Evolutionary conservation across 2,888 invertebrate species (phyloP).

Genomic region (Dryomyza anilis): DNA sequence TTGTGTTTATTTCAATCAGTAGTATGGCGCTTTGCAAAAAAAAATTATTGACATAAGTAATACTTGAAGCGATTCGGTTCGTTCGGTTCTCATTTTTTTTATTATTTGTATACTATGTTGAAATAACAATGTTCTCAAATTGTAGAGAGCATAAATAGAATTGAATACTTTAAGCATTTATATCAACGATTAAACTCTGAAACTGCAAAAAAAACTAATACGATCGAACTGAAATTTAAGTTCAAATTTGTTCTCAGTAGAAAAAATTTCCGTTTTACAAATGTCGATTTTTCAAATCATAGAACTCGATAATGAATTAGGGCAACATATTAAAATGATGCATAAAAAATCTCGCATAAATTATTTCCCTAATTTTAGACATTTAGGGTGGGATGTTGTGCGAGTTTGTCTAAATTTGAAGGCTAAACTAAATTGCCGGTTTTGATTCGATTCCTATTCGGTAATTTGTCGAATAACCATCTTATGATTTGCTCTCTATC

Average conservation of each 20-base stretch:
- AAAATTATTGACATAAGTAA: too few relatives aligned
- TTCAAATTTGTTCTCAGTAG: neutral
- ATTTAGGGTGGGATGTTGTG: too few relatives aligned
- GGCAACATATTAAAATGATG: neutral
- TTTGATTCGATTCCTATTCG: too few relatives aligned
- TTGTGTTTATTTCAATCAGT: too few relatives aligned
- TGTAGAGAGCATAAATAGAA: neutral
- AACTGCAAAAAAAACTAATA: neutral
- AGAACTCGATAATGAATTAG: neutral
- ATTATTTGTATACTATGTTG: neutral
- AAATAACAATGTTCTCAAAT: neutral
- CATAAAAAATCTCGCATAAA: neutral
- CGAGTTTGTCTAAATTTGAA: too few relatives aligned
- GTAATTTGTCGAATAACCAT: too few relatives aligned
- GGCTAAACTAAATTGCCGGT: too few relatives aligned
- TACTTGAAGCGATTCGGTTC: too few relatives aligned
- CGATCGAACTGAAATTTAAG: neutral
- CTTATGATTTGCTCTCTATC: too few relatives aligned
- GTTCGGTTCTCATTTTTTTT: too few relatives aligned
- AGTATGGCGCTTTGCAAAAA: too few relatives aligned
- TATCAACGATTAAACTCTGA: neutral
- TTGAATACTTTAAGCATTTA: neutral
- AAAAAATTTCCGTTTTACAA: neutral
- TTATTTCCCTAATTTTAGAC: neutral
- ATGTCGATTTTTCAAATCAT: neutral